A percentile compares a stretch with the other conserved stretches of the same genome.
Conservation (phyloP, 2,888 invertebrate species). For the Labia minor region DNA sequence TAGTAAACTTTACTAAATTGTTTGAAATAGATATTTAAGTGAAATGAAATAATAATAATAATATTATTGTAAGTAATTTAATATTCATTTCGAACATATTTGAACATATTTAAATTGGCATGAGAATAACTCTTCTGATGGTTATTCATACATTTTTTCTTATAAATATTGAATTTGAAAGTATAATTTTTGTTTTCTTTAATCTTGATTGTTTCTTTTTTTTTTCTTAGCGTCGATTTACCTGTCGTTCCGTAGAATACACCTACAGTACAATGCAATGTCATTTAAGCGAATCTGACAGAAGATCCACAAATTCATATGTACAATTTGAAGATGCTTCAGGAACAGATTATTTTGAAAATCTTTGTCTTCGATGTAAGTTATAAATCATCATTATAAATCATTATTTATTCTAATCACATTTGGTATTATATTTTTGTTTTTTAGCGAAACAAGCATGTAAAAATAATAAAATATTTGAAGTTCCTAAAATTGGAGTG, state of each 20-base stretch:
- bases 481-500: constrained; percentile 74
- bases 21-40: no score
- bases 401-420: background rate
- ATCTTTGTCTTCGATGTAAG: constrained; percentile 72
- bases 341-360: constrained; percentile 77
- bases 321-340: constrained; percentile 84
- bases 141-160: no score
- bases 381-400: background rate
- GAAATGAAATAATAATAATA: no score
- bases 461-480: constrained; percentile 68
- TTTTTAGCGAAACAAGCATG: constrained; percentile 62
- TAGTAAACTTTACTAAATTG: no score
- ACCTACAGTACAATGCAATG: constrained; percentile 88
- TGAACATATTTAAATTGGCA: no score
- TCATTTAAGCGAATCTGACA: constrained; percentile 79
- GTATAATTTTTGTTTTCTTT: no score
- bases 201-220: no score
- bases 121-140: no score
- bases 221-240: constrained; percentile 64
- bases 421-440: constrained; percentile 22
- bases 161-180: no score
- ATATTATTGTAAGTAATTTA: no score
- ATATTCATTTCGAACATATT: no score
- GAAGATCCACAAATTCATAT: constrained; percentile 75
- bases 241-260: constrained; percentile 85